Conservation (phyloP, 2,797 vertebrate genomes). For the Hippopotamyrus pictus region DNA sequence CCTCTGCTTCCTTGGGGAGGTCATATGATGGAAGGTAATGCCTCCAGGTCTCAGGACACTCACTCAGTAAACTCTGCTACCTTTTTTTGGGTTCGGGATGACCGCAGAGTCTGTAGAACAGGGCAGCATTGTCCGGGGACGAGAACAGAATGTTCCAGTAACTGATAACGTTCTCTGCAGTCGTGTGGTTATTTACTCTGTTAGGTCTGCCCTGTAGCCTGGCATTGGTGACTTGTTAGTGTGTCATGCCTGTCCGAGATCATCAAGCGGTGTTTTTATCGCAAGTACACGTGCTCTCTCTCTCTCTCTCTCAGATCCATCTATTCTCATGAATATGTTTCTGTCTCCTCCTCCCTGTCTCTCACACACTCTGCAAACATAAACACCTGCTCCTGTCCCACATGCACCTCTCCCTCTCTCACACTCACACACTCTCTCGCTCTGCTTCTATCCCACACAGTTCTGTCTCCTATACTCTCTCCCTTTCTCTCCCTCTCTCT, state of each 20-base stretch:
- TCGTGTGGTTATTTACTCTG: neutral
- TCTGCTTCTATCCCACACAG: neutral
- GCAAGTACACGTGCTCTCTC: neutral
- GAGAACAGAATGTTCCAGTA: slow-evolving; percentile 1
- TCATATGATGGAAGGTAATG: neutral
- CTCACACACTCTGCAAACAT: neutral
- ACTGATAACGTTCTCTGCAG: neutral
- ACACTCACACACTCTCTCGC: neutral
- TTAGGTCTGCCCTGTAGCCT: neutral
- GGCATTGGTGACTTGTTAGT: neutral
- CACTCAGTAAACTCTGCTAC: neutral
- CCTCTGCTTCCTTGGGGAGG: neutral
- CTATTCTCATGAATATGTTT: neutral
- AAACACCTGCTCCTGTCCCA: neutral
- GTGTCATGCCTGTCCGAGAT: neutral
- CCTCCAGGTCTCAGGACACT: neutral
- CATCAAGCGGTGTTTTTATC: neutral
- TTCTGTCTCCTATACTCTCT: neutral
- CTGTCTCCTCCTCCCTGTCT: neutral
- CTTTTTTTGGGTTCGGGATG: neutral
- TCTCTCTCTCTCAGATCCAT: neutral
- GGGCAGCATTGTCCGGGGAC: neutral
- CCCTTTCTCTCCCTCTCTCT: neutral
- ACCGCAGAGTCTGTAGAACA: neutral
- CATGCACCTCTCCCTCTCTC: neutral